Base-by-base conservation (phyloP, 2,888 invertebrate species). In the Bugulina stolonifera region DNA sequence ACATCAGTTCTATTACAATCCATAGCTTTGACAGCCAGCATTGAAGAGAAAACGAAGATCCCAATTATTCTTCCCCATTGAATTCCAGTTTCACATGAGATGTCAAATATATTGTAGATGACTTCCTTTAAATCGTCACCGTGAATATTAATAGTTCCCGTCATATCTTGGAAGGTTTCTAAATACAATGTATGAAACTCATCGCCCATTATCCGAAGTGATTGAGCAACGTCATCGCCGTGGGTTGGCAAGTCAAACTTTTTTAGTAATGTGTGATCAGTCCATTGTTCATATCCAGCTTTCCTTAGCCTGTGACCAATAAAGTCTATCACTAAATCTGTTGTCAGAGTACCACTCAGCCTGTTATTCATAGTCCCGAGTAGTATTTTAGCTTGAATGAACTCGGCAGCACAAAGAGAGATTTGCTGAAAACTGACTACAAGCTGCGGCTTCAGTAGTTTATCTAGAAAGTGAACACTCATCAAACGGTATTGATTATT, bases 1-100 rank as follows among this genome's bases (percentile, higher is more conserved):
- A 64, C 64, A 64, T 64, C 64, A 32, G 64, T 64, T 14, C 64
- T 27, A 10, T 64, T 32, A 64, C 64, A 64, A 34, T 64, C 64
- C 34, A 27, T 64, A 25, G 64, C 64, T 32, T 64, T 64, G n/a
- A 64, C 64, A 1, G 64, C 64, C 22, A 64, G 32, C 14, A 64
- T 25, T 32, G 64, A 2, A 27, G 64, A 25, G 32, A 64, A 64
- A 32, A 64, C 64, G 32, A 64, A 64, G 10, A 64, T 64, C 3
- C 64, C 64, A 10, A 32, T 27, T 2, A 64, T 64, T 32, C 64
- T 27, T 25, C 64, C 64, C 29, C 34, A 64, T n/a, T 64, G 29
- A 64, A 64, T 64, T 10, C 64, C 64, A 29, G 64, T 32, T 14
- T 64, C 64, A 32, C 64, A 64, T 2, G 64, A 29, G 27, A 64